Evolutionary conservation across 2,888 invertebrate species (phyloP).

Genomic region (Rhagophthalmus giganteus): DNA sequence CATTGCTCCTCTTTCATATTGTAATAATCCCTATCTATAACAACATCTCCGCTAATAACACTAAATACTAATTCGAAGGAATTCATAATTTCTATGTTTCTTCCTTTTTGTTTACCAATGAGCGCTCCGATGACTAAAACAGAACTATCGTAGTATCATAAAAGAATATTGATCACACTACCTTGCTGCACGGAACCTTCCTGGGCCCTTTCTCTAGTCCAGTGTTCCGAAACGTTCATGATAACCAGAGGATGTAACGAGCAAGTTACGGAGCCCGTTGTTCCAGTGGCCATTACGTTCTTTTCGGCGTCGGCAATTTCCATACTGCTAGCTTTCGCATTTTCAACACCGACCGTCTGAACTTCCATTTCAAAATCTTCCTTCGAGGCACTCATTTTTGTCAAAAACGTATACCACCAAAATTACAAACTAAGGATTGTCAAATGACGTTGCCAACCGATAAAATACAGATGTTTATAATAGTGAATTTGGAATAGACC

Average conservation of each 20-base stretch:
- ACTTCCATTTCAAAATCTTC: constrained; percentile 49
- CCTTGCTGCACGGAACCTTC: constrained; percentile 86
- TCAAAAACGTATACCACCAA: constrained; percentile 24
- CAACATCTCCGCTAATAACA: constrained; percentile 77
- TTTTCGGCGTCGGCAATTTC: constrained; percentile 42
- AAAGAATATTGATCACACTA: constrained; percentile 42
- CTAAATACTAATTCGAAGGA: constrained; percentile 92
- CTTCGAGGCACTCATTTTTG: constrained; percentile 42
- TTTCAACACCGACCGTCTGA: constrained; percentile 36
- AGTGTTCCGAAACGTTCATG: constrained; percentile 99
- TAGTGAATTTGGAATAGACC: too few relatives aligned
- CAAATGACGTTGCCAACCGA: too few relatives aligned
- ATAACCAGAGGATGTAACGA: constrained; percentile 95
- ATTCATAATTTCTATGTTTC: constrained; percentile 98
- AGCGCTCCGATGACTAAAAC: constrained; percentile 88
- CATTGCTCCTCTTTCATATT: constrained; percentile 94
- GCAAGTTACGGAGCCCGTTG: constrained; percentile 89
- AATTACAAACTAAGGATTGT: not conserved
- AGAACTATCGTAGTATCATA: not conserved
- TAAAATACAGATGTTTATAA: too few relatives aligned
- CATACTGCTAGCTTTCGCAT: constrained; percentile 28
- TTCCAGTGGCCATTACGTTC: constrained; percentile 70
- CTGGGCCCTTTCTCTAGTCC: constrained; percentile 94
- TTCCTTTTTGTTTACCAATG: constrained; percentile 95
- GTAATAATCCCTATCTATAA: constrained; percentile 94